Evolutionary conservation across 2,113 vertebrate species (phyloP).

Genomic region (Bubo blakistoni): DNA sequence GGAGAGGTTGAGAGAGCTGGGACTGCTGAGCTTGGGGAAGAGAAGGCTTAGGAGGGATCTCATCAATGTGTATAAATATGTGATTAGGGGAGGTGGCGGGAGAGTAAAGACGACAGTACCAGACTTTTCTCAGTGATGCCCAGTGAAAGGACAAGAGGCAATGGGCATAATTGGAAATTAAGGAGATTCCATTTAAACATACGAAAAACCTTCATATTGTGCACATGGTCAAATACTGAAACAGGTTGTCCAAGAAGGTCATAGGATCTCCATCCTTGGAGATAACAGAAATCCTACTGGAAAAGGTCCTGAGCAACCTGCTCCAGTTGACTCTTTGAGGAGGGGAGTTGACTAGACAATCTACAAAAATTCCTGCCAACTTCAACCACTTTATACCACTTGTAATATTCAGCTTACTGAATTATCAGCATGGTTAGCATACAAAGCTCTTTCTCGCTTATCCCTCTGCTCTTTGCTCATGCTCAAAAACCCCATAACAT

Average conservation of each 20-base stretch:
- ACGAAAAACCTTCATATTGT: background rate
- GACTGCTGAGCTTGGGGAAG: background rate
- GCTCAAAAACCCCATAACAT: background rate
- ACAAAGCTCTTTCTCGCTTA: background rate
- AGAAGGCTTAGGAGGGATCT: background rate
- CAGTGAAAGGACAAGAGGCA: background rate
- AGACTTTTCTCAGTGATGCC: background rate
- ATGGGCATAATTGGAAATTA: background rate
- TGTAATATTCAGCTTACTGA: background rate
- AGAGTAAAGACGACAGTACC: background rate
- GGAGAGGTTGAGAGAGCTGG: background rate
- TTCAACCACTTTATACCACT: background rate
- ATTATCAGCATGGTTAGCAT: background rate
- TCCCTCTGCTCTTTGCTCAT: background rate
- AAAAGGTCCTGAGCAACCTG: background rate
- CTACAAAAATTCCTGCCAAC: background rate
- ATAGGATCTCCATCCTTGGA: background rate
- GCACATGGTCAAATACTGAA: background rate
- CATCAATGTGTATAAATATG: background rate
- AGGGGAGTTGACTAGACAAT: background rate
- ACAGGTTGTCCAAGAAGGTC: rapidly evolving
- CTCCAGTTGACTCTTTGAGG: background rate
- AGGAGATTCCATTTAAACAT: background rate
- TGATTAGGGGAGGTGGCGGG: background rate
- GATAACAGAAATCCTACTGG: background rate